These are phyloP conservation scores for Butastur rufipennis DNA, from an alignment of 2,113 vertebrate species.

Conservation along the genomic window DNA sequence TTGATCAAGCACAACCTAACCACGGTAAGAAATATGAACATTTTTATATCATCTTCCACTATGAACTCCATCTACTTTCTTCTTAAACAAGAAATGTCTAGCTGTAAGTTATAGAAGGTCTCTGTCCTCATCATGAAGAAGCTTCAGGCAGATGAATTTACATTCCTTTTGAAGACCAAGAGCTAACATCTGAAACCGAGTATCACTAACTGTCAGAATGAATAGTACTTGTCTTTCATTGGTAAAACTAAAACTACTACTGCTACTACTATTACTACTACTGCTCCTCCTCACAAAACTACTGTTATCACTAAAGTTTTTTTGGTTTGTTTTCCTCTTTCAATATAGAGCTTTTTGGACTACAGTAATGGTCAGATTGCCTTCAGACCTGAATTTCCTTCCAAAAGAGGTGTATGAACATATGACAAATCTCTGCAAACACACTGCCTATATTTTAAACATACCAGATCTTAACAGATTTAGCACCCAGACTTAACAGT, in stretches of 20 bases:
- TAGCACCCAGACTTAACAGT: not conserved
- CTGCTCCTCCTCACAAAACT: not conserved
- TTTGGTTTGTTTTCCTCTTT: too few relatives aligned
- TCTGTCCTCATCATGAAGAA: not conserved
- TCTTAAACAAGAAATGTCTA: not conserved
- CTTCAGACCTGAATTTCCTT: not conserved
- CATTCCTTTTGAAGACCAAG: not conserved
- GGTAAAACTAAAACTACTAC: not conserved
- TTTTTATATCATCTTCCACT: not conserved
- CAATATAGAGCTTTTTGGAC: not conserved
- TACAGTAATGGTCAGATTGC: not conserved
- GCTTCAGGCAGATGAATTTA: not conserved
- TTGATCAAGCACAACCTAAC: not conserved
- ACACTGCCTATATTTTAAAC: not conserved
- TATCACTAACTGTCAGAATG: not conserved
- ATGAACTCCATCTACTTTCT: not conserved
- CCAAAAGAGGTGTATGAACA: not conserved
- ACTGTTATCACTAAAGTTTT: not conserved
- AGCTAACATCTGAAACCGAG: not conserved
- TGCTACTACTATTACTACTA: not conserved
- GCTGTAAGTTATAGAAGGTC: not conserved
- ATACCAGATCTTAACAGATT: not conserved
- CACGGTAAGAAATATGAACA: not conserved
- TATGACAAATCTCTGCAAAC: rapidly evolving
- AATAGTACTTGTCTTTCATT: not conserved